Percentiles rank a stretch among this genome's conserved stretches.
Evolutionary conservation across 2,888 invertebrate species (phyloP).

Genomic region (Chaetoderma sp.): DNA sequence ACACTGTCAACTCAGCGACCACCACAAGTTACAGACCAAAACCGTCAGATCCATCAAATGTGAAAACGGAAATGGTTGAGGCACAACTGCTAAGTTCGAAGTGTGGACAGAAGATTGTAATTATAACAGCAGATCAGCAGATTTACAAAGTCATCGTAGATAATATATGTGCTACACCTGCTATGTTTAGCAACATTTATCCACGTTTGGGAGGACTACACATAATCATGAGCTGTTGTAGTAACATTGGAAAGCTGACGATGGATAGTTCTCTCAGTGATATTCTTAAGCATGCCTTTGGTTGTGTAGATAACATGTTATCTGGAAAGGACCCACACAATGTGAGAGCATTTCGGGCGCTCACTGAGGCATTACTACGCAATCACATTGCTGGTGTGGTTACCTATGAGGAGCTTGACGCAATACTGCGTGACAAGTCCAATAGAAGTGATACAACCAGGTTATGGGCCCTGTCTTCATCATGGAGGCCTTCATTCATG

Average conservation of each 20-base stretch:
- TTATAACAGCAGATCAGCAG: constrained; percentile 37
- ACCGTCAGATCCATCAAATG: constrained; percentile 32
- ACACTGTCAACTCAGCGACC: constrained; percentile 22
- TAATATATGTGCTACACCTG: constrained; percentile 24
- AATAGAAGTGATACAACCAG: too few relatives aligned
- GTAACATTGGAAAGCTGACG: constrained; percentile 31
- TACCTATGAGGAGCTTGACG: too few relatives aligned
- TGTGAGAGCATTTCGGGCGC: too few relatives aligned
- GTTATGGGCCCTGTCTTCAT: too few relatives aligned
- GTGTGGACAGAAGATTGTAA: constrained; percentile 20
- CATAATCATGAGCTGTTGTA: constrained; percentile 31
- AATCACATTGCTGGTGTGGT: too few relatives aligned
- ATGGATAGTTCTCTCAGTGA: constrained; percentile 24
- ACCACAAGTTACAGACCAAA: constrained; percentile 31
- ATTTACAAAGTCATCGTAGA: constrained; percentile 26
- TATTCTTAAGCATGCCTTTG: constrained; percentile 23
- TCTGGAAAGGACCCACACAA: too few relatives aligned
- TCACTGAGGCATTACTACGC: too few relatives aligned
- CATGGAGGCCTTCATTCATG: too few relatives aligned
- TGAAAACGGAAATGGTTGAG: constrained; percentile 33
- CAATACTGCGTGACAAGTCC: too few relatives aligned
- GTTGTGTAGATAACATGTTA: constrained; percentile 16
- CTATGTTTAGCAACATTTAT: constrained; percentile 18
- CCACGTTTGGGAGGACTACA: constrained; percentile 35
- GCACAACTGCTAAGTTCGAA: constrained; percentile 14